Evolutionary conservation across 2,888 invertebrate genomes (phyloP), one percentile per base, ranked within the genome.

Genomic region (Mycalesis mineus): DNA sequence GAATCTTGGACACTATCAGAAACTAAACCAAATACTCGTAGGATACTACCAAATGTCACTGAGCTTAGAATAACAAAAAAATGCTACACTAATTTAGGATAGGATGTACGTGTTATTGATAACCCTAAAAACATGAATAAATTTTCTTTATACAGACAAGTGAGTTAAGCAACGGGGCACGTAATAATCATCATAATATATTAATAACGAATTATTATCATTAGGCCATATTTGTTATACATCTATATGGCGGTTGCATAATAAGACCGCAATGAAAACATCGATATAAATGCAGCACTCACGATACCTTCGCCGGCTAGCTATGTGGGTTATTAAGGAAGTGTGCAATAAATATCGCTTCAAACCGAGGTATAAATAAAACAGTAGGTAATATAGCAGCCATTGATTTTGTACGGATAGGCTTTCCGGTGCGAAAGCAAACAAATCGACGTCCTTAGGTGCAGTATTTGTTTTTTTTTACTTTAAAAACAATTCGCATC

Each of bases 201-300:
- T 4, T 11, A 48, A 36, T 36, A 36, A n/a, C 13, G n/a, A n/a
- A 11, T 37, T 13, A 37, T 13, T 22, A 37, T 39, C 49, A 28
- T 39, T 28, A 49, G 37, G 28, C 37, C 49, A 13, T 39, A 49
- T 49, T 13, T 28, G 39, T 15, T n/a, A 47, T 47, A 7, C 31
- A 45, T 13, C 29, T 49, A 49, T 48, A 13, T 7, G 15, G 17
- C 7, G n/a, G 33, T 17, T 47, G 47, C 31, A 47, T 33, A 49
- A 36, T n/a, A 17, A 48, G 11, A 13, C n/a, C n/a, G 9, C 28
- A 37, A 28, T 49, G 28, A 57, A 56, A 60, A 60, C 53, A 49
- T 49, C 57, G 51, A 60, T 49, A 44, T 50, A 50, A 49, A 57
- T 60, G 57, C 60, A 50, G 29, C 17, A 22, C 44, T 50, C 49